Base-by-base conservation (phyloP, 2,113 vertebrate species). In the Vicugna pacos region DNA sequence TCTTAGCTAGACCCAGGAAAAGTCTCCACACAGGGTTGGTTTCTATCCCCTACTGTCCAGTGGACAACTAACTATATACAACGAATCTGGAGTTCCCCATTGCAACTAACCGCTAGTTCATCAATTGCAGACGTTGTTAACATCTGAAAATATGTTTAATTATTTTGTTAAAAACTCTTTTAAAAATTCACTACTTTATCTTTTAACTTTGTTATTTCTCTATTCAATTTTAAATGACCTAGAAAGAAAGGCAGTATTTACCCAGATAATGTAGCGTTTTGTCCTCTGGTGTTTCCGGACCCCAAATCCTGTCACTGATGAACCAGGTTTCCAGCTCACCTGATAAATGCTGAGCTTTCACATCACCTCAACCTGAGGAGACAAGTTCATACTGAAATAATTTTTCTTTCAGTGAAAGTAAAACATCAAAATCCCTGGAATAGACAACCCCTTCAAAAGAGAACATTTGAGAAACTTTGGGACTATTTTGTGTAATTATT, bases 401-500 rank as follows among this genome's bases (percentile, higher is more conserved):
- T 92, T 75, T 95, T 52, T 22, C 54, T 94, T 96, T 95, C 62
- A 48, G 32, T 86, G 62, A 79, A 82, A 95, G 52, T 65, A 91
- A 94, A 95, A 89, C 15, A 91, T 54, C 26, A 60, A 14, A 89
- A 85, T 70, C 30, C 26, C 19, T 15, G n/a, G 72, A 92, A 91
- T 19, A 84, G 70, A 50, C 38, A 54, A 69, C 38, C 14, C 52
- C 20, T 60, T 89, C 42, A 60, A 89, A 96, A 82, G 81, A 94
- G 28, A 81, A 84, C 91, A 95, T 79, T 72, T 9, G 3, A 24
- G 46, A 79, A 32, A 70, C 52, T 90, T 89, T 86, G 79, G 91
- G 50, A 94, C 46, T 60, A 89, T 82, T 83, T 83, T 35, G 16
- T 80, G 3, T 77, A 96, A 72, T 91, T 86, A 95, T 87, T 97